phyloP scores from a whole-genome alignment of 1,140 invertebrate species.

The Ips typographus region DNA sequence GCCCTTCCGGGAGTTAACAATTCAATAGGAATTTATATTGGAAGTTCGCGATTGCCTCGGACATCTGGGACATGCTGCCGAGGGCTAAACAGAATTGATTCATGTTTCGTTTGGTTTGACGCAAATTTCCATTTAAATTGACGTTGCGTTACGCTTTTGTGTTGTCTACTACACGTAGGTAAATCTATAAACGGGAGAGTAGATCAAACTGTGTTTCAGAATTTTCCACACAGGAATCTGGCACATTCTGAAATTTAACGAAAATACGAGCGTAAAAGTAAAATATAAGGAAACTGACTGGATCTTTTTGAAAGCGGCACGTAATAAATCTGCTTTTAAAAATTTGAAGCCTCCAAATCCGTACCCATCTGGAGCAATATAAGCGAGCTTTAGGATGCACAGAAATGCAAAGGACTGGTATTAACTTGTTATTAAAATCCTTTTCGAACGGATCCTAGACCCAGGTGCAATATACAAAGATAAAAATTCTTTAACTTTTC shows the following conservation, averaged over 20 bases:
- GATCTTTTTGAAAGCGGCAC: conserved; percentile 10
- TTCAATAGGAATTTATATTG: conserved; percentile 34
- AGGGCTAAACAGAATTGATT: conserved; percentile 13
- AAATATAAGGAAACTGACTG: conserved; percentile 15
- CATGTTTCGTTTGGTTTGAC: conserved; percentile 11
- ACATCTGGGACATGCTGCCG: conserved; percentile 20
- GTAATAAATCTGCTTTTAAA: conserved; percentile 23
- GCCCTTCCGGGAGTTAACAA: conserved; percentile 30
- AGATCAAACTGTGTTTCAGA: no score
- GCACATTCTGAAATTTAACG: background rate
- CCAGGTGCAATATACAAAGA: background rate
- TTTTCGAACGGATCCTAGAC: background rate
- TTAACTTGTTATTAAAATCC: conserved; percentile 23
- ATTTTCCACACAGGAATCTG: background rate
- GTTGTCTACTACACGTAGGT: background rate
- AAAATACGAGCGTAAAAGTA: conserved; percentile 8
- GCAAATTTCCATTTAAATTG: conserved; percentile 21
- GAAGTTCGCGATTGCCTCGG: conserved; percentile 26
- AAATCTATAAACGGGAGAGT: no score
- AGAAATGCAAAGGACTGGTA: conserved; percentile 22
- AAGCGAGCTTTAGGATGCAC: conserved; percentile 13
- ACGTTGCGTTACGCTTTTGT: background rate
- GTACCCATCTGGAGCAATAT: conserved; percentile 20
- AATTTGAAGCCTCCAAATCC: conserved; percentile 15
- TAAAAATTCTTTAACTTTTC: background rate